Evolutionary conservation across 2,888 invertebrate species (phyloP), one percentile per base, ranked within the genome.

Genomic region (Shargacucullia verbasci): DNA sequence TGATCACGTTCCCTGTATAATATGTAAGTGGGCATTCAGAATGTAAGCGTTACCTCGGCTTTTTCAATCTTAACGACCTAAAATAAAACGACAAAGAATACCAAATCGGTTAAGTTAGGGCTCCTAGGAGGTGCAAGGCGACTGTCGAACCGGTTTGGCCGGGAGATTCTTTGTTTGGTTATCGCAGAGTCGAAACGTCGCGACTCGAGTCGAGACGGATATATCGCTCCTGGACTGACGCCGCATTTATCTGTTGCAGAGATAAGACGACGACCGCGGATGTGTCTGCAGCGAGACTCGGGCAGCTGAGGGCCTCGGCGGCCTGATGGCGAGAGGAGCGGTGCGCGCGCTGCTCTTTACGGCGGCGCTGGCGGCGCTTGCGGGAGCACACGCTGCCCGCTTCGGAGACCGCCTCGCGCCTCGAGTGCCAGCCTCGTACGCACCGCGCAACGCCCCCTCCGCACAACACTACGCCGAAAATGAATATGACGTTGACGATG

Each of bases 391-490:
- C 63, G 86, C 89, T 56, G 90, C 84, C 67, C 90, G 91, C 76
- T 91, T 90, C 79, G 91, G 88, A 49, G 90, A 90, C 85, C 90
- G 90, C 68, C 86, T 90, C 48, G 88, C 86, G 67, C 92, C 91
- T 71, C 90, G 90, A 76, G 91, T 88, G 67, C 94, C 88, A 60
- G 90, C 86, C 73, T 83, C 85, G 63, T 92, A 87, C 83, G 85
- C 83, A 68, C 91, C 88, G 72, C 90, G 89, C 73, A 80, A 84
- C 81, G 86, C 88, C 50, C 85, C 88, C 67, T 58, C 83, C 57
- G 61, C 83, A 70, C 70, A 79, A 9, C 80, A 79, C 65, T 82
- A 81, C 75, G 78, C 84, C 54, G 88, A 88, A 43, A 78, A 76
- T 60, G 89, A 89, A 40, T 88, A 91, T 73, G 87, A 89, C 12